These are phyloP conservation scores for Pyxicephalus adspersus DNA, from an alignment of 2,113 vertebrate species.

Conservation along the genomic window DNA sequence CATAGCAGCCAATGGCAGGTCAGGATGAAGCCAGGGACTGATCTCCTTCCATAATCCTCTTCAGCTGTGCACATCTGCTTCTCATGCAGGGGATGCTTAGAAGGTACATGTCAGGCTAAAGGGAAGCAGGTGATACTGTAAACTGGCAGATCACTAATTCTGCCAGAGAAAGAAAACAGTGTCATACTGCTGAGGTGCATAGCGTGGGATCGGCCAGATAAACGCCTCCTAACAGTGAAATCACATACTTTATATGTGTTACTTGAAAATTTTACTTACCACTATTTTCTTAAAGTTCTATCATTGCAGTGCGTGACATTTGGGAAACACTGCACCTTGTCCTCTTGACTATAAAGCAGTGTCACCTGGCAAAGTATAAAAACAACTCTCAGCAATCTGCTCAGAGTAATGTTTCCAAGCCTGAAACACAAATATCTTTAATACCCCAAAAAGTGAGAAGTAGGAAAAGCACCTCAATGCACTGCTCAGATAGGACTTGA, in stretches of 20 bases:
- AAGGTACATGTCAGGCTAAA: no score
- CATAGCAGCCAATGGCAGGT: no score
- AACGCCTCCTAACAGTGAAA: no score
- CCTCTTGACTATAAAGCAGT: conserved; percentile 35
- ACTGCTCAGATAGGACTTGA: conserved; percentile 40
- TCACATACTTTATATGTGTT: neutral
- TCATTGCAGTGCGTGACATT: conserved; percentile 29
- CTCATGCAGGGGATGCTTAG: no score
- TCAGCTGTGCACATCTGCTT: no score
- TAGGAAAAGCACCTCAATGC: conserved; percentile 3
- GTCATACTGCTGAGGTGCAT: no score
- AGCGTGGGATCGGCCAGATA: no score
- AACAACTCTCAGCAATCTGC: conserved; percentile 42
- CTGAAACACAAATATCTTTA: conserved; percentile 8
- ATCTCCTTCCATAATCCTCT: no score
- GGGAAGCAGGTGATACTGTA: no score
- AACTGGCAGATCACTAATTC: no score
- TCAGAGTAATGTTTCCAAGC: conserved; percentile 31
- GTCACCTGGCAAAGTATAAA: conserved; percentile 44
- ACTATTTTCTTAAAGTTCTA: conserved; percentile 40
- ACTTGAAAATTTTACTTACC: conserved; percentile 28
- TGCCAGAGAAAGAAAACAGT: no score
- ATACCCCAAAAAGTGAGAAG: neutral
- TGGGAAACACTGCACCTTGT: conserved; percentile 18
- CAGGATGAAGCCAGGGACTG: no score